Percentiles rank a stretch among this genome's conserved stretches.
These are phyloP conservation scores for Pantherophis alleghaniensis DNA, from an alignment of 2,797 vertebrate species.

Conservation along the genomic window DNA sequence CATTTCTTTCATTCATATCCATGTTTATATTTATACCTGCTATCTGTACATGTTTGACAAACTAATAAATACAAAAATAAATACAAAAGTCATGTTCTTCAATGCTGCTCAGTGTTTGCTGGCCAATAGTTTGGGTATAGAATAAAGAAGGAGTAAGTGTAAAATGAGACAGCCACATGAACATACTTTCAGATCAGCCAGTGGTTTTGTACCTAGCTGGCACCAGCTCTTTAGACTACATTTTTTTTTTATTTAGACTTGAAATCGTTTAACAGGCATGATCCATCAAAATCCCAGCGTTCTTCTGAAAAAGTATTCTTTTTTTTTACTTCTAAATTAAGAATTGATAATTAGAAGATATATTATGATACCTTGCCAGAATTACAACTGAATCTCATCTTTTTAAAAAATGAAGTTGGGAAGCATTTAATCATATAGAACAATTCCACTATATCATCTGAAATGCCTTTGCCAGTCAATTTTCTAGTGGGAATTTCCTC, in stretches of 20 bases:
- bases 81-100: not conserved
- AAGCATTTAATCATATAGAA: not conserved
- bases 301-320: not conserved
- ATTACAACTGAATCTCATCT: not conserved
- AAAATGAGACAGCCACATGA: not conserved
- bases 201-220: not conserved
- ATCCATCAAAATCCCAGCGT: not conserved
- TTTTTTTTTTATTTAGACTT: not conserved
- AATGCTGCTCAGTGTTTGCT: not conserved
- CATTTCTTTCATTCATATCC: too few relatives aligned
- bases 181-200: not conserved
- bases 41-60: too few relatives aligned
- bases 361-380: not conserved
- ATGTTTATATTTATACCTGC: too few relatives aligned
- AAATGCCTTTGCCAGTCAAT: not conserved
- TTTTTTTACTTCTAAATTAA: not conserved
- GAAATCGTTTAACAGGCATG: not conserved
- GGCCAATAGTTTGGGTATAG: not conserved
- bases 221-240: not conserved
- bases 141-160: not conserved
- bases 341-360: not conserved
- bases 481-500: not conserved
- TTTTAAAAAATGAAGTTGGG: not conserved
- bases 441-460: not conserved
- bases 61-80: too few relatives aligned